Evolutionary conservation across 2,888 invertebrate species (phyloP).

Genomic region (Dendrolimus pini): DNA sequence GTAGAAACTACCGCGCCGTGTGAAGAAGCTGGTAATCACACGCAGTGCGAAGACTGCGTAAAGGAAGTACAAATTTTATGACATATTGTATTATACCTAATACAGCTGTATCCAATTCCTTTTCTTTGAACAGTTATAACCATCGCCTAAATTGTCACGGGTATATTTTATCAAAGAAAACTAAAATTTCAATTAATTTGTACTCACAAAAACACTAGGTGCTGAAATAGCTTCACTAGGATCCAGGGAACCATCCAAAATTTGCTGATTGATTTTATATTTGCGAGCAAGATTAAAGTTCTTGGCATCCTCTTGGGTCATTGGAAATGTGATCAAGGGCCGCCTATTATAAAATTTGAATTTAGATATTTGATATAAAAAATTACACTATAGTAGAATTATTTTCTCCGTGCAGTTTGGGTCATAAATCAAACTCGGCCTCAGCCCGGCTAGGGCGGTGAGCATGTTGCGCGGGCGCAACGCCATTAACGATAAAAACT

Average conservation of each 20-base stretch:
- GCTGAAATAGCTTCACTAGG: constrained; percentile 49
- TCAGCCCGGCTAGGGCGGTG: no score
- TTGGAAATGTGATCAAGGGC: constrained; percentile 62
- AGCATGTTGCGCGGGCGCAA: no score
- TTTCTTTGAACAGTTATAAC: no score
- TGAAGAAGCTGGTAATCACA: no score
- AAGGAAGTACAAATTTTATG: not conserved
- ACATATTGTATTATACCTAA: not conserved
- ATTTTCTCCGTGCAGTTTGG: no score
- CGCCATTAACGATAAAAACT: no score
- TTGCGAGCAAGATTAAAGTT: constrained; percentile 58
- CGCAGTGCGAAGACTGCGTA: no score
- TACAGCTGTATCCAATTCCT: not conserved
- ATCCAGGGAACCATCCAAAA: constrained; percentile 57
- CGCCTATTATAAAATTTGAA: constrained; percentile 30
- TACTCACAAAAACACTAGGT: constrained; percentile 63
- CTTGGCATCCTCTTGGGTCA: constrained; percentile 47
- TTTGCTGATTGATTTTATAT: constrained; percentile 60
- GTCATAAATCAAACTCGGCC: no score
- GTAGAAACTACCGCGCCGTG: no score
- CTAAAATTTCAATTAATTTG: not conserved
- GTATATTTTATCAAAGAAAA: not conserved
- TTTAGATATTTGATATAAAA: not conserved
- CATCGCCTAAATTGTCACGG: no score
- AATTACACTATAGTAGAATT: no score